Percentiles rank a stretch among this genome's conserved stretches.
Evolutionary conservation across 2,888 invertebrate species (phyloP).

Genomic region (Adela reaumurella): DNA sequence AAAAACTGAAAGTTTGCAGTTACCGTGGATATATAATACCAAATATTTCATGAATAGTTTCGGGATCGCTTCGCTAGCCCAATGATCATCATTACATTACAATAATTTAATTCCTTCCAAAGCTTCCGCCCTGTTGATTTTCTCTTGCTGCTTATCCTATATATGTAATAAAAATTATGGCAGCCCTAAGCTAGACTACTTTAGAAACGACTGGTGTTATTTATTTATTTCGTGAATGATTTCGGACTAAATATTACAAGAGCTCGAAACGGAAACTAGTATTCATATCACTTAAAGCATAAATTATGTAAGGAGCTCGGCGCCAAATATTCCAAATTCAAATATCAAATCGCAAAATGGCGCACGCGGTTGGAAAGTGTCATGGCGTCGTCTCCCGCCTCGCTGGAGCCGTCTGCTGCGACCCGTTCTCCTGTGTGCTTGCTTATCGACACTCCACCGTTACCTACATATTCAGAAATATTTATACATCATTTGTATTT

Average conservation of each 20-base stretch:
- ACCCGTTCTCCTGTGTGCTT: neutral
- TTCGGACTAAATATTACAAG: neutral
- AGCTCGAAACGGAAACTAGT: neutral
- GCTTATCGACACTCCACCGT: neutral
- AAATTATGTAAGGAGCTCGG: conserved; percentile 4
- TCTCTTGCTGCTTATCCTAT: no score
- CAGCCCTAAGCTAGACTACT: no score
- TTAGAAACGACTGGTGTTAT: no score
- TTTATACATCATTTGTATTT: neutral
- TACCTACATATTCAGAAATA: neutral
- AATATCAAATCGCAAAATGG: conserved; percentile 18
- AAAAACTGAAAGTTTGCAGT: no score
- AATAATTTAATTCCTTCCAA: no score
- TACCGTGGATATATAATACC: no score
- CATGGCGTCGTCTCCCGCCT: conserved; percentile 17
- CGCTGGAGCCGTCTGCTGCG: neutral
- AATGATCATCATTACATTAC: no score
- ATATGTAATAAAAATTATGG: no score
- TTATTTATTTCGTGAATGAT: no score
- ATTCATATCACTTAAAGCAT: conserved; percentile 4
- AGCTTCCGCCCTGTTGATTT: no score
- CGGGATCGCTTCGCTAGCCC: no score
- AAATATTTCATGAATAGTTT: no score
- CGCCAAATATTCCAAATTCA: conserved; percentile 4
- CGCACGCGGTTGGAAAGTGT: conserved; percentile 23